phyloP scores from a whole-genome alignment of 2,113 vertebrate genomes.

The Aphyosemion australe region DNA sequence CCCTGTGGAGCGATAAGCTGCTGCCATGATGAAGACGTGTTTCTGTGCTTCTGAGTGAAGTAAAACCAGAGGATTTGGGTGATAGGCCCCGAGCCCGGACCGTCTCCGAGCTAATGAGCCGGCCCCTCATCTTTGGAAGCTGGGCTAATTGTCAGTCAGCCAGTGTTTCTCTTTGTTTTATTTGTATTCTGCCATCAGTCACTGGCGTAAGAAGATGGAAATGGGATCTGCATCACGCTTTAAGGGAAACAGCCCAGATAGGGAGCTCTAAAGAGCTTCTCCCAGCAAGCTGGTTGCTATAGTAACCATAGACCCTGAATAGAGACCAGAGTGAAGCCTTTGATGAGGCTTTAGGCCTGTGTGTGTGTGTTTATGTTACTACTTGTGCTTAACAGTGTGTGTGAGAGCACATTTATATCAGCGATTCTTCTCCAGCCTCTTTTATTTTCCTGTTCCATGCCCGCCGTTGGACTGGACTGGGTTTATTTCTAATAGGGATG shows the following conservation, averaged over 20 bases:
- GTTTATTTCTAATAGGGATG: constrained; percentile 49
- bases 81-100: constrained; percentile 47
- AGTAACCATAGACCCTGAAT: constrained; percentile 72
- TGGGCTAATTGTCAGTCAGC: constrained; percentile 64
- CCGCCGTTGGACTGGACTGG: constrained; percentile 2
- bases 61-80: constrained; percentile 42
- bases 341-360: constrained; percentile 63
- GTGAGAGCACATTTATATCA: constrained; percentile 1
- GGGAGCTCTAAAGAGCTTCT: constrained; percentile 64
- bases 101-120: constrained; percentile 51
- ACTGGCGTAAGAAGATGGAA: constrained; percentile 65
- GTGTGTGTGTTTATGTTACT: constrained; percentile 30
- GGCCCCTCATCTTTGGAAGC: constrained; percentile 49
- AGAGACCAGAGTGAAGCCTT: constrained; percentile 65
- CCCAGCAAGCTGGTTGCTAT: constrained; percentile 65
- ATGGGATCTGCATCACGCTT: constrained; percentile 62
- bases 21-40: constrained; percentile 18
- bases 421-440: constrained; percentile 26
- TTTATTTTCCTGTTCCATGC: background rate
- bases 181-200: constrained; percentile 63
- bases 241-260: constrained; percentile 64
- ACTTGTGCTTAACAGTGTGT: constrained; percentile 29
- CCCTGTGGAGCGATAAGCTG: constrained; percentile 1
- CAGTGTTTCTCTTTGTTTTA: constrained; percentile 67
- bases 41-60: constrained; percentile 44